Evolutionary conservation across 2,888 invertebrate species (phyloP), one percentile per base, ranked within the genome.

Genomic region (Andrena dorsata): DNA sequence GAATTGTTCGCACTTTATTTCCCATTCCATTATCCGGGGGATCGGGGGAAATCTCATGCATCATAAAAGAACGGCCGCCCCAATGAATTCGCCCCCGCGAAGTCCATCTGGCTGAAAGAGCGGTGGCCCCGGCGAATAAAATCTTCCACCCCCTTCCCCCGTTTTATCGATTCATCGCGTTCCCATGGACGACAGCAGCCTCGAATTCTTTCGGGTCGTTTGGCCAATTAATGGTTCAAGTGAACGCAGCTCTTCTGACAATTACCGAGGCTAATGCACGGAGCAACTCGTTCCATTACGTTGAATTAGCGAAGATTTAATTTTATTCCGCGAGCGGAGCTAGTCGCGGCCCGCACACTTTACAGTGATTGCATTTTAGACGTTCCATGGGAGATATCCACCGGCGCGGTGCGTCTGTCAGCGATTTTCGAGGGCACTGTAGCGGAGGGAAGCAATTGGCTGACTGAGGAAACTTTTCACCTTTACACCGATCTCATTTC

Each of bases 1-100:
- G 81, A 85, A 87, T 87, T 76, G 82, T 86, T 82, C 81, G 85
- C 85, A 87, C 87, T 87, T 87, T 87, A 85, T 85, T 87, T 75
- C 78, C 84, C 84, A 79, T 88, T 86, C 79, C 80, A 86, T 86
- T 86, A 86, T 83, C 80, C 76, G 49, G 28, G 28, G 30, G 82
- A 68, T 80, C 84, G 82, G 80, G 51, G 72, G 79, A 84, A 88
- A 77, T 87, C 88, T 88, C 86, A 81, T 81, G 84, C 84, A 84
- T 87, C 80, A 82, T 88, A 87, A 87, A 87, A 82, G 87, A 84
- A 86, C 84, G 86, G 70, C 58, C 82, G 63, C 74, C 49, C 66
- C 86, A 70, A 82, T 80, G 86, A 88, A 86, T 82, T 86, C 71
- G 66, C 76, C 56, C 20, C 51, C 53, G 77, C 71, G 49, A 75